Evolutionary conservation across 1,140 invertebrate species (phyloP).

Genomic region (Ectropis grisescens): DNA sequence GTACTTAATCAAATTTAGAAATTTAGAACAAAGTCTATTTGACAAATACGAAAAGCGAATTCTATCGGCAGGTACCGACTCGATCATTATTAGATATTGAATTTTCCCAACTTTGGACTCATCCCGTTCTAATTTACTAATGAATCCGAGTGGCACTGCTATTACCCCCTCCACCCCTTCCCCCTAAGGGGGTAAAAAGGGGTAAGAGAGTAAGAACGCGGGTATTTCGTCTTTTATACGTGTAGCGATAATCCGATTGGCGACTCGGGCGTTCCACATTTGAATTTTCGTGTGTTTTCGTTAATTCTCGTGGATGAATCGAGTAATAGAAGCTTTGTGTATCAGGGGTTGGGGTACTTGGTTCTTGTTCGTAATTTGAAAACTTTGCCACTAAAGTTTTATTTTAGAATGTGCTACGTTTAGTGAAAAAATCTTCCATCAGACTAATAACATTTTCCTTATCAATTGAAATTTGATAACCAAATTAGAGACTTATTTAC

Average conservation of each 20-base stretch:
- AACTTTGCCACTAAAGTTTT: too few relatives aligned
- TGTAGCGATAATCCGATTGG: constrained; percentile 66
- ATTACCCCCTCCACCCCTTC: constrained; percentile 40
- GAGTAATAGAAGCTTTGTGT: too few relatives aligned
- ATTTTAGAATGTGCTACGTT: too few relatives aligned
- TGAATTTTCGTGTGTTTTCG: constrained; percentile 51
- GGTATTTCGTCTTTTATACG: constrained; percentile 65
- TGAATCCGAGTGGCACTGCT: constrained; percentile 65
- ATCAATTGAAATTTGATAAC: too few relatives aligned
- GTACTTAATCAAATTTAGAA: constrained; percentile 62
- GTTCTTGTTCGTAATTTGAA: too few relatives aligned
- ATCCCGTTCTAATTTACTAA: constrained; percentile 71
- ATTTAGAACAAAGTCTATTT: constrained; percentile 51
- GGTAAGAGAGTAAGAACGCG: constrained; percentile 62
- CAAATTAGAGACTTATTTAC: too few relatives aligned
- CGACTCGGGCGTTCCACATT: constrained; percentile 60
- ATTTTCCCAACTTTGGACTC: constrained; percentile 71
- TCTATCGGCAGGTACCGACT: constrained; percentile 47
- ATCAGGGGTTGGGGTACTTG: too few relatives aligned
- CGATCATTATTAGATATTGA: constrained; percentile 72
- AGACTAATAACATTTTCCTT: too few relatives aligned
- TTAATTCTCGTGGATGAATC: constrained; percentile 20
- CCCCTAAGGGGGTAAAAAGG: constrained; percentile 29
- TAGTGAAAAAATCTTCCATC: too few relatives aligned
- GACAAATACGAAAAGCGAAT: constrained; percentile 49